Conservation (phyloP, 2,888 invertebrate genomes). For the Andrena fulva region DNA sequence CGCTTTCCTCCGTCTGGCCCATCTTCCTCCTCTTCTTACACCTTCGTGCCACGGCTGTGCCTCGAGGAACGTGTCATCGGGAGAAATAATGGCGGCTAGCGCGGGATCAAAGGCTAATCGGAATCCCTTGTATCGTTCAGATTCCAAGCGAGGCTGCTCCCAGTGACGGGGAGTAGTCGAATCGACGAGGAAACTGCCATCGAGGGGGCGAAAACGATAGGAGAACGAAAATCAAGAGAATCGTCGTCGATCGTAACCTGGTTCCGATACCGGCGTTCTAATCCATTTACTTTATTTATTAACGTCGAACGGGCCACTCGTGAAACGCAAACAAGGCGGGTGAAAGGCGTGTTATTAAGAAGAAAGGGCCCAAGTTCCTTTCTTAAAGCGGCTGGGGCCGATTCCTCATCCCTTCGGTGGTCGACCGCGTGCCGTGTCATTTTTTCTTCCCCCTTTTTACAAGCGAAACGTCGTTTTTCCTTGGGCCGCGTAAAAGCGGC, state of each 20-base stretch:
- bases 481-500: constrained; percentile 44
- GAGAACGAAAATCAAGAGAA: constrained; percentile 1
- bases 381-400: neutral
- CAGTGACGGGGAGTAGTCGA: neutral
- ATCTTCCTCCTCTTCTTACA: constrained; percentile 29
- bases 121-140: constrained; percentile 52
- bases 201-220: neutral
- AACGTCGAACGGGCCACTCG: too few relatives aligned
- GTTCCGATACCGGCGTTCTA: neutral
- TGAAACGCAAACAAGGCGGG: too few relatives aligned
- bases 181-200: neutral
- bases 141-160: neutral
- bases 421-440: neutral
- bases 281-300: too few relatives aligned
- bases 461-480: constrained; percentile 26
- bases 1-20: constrained; percentile 24
- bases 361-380: neutral
- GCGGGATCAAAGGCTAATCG: constrained; percentile 59
- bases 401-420: constrained; percentile 23
- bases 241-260: neutral
- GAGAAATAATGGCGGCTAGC: constrained; percentile 52
- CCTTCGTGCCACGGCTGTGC: neutral
- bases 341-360: too few relatives aligned
- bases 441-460: constrained; percentile 31
- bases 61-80: constrained; percentile 50